phyloP scores from a whole-genome alignment of 2,888 invertebrate genomes.

The Alcis repandata region DNA sequence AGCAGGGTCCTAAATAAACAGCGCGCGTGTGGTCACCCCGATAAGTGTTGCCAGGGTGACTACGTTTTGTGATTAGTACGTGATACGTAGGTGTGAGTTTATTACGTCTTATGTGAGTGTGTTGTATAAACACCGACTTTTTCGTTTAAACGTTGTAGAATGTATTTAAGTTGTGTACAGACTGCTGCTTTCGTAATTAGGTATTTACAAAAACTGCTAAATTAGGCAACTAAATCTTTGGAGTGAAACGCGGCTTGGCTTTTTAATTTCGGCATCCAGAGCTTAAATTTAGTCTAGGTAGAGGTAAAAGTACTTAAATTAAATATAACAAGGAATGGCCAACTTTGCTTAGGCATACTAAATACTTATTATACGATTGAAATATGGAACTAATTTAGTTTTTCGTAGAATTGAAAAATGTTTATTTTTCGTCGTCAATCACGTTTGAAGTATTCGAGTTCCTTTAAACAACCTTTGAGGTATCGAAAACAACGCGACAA shows the following conservation, averaged over 20 bases:
- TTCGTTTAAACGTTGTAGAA: slow-evolving; percentile 5
- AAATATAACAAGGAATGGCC: background rate
- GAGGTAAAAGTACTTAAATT: background rate
- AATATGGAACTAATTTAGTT: background rate
- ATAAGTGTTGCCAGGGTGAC: slow-evolving; percentile 76
- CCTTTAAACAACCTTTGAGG: too few species aligned
- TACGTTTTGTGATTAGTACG: slow-evolving; percentile 72
- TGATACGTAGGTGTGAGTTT: slow-evolving; percentile 48
- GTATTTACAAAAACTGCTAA: background rate
- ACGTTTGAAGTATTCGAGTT: too few species aligned
- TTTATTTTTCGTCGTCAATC: too few species aligned
- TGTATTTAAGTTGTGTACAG: background rate
- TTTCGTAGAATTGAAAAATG: background rate
- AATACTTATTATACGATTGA: background rate
- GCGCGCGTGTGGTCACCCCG: slow-evolving; percentile 74
- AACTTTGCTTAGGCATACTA: background rate
- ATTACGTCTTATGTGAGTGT: slow-evolving; percentile 33
- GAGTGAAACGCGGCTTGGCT: background rate
- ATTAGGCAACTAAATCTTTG: background rate
- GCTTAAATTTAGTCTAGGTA: background rate
- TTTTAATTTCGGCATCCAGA: background rate
- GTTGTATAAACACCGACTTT: slow-evolving; percentile 1
- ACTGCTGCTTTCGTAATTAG: slow-evolving; percentile 1
- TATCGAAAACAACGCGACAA: too few species aligned
- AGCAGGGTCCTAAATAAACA: slow-evolving; percentile 83